Evolutionary conservation across 2,113 vertebrate species (phyloP), one percentile per base, ranked within the genome.

Genomic region (Oreotrochilus melanogaster): DNA sequence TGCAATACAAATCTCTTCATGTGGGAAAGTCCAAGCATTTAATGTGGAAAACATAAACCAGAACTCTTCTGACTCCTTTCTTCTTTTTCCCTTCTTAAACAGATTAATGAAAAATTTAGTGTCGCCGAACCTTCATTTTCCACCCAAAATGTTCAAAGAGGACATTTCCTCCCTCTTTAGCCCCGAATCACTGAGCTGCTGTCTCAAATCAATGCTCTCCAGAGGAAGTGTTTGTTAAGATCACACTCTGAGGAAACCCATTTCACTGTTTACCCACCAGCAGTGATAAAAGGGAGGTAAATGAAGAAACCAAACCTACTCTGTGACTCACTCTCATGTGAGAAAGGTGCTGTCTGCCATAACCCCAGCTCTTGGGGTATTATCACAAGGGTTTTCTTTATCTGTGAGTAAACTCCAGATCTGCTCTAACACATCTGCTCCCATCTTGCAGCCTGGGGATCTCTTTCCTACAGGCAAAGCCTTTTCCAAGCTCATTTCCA

Each of bases 251-350:
- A 88, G 82, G 82, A 93, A 95, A 64, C 51, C 19, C 56, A 79
- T 94, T 86, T 91, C 72, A 31, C 47, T 79, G 18, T 88, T 93
- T 91, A 86, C 72, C 54, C 75, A 64, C 47, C n/a, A 31, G 15
- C 71, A 64, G 78, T 0, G 13, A 51, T 69, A 92, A 92, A 70
- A 8, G 54, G 62, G 78, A 88, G 30, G 58, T 89, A 86, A 84
- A 86, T 19, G 84, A 82, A 80, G 89, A 73, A 83, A 88, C 82
- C 62, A 84, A 56, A 43, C 47, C 50, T 72, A 45, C 22, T 3
- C 1, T 21, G 61, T 96, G 96, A 95, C 72, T 97, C 93, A 92
- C 24, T 24, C 61, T 93, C 93, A 94, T 69, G 93, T 81, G 90
- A 93, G 75, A 35, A 74, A n/a, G 42, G 50, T n/a, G 51, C 71